Base-by-base conservation (phyloP, 2,113 vertebrate genomes). In the Murina feae region DNA sequence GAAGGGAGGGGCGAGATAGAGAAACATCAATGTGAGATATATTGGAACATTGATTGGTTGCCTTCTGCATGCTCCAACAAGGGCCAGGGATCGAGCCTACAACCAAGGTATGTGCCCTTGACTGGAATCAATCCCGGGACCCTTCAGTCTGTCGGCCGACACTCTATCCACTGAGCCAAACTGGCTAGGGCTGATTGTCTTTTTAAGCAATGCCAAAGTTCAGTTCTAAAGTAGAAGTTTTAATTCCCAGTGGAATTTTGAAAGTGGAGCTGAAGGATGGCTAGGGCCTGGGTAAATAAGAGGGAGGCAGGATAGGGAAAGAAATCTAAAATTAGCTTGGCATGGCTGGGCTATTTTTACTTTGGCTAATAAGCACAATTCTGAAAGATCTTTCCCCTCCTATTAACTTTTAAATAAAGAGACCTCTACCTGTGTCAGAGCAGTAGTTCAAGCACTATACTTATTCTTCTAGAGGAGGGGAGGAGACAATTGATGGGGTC, bases 291-390 rank as follows among this genome's bases (percentile, higher is more conserved):
- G 53, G 32, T 39, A 63, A 87, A 84, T 0, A 35, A 66, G 28
- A 81, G 23, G 58, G 35, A 68, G 28, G 21, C 0, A 55, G 63
- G 32, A 69, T 1, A 60, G 35, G 39, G 47, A 53, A 78, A 44
- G 47, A 53, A n/a, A 84, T 51, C 47, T 60, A 94, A 81, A 92
- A 93, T 84, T 89, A 95, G 69, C 66, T 30, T 90, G n/a, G 30
- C 55, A 44, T 17, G 84, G 35, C 49, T 85, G 66, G 25, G 76
- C 92, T 96, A 88, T 94, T 96, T 97, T 95, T 97, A 78, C 83
- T 95, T 92, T 91, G 49, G 13, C 63, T 95, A 86, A 92, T 93
- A 95, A 90, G 55, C 76, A 92, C 89, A 96, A 90, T 94, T 90
- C 32, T 84, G 42, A 85, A 69, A 80, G 6, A 87, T 58, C 6